These are phyloP conservation scores for Oryctolagus cuniculus DNA, from an alignment of 2,113 vertebrate genomes.

Conservation along the genomic window mOryCun1.1 NC_091446.1:49569501-49570000, in stretches of 20 bases:
- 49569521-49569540: neutral
- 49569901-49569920: neutral
- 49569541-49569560: slow-evolving; percentile 29
- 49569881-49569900: neutral
- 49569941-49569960: too few relatives aligned
- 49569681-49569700: neutral
- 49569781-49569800: neutral
- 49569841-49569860: neutral
- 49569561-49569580: neutral
- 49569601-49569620: neutral
- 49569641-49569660: neutral
- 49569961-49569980: too few relatives aligned
- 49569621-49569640: neutral
- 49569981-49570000: too few relatives aligned
- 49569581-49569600: neutral
- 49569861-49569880: neutral
- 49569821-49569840: neutral
- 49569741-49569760: neutral
- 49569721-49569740: neutral
- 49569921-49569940: neutral
- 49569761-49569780: neutral
- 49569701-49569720: neutral
- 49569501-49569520: neutral
- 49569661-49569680: neutral
- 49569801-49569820: neutral